Evolutionary conservation across 2,888 invertebrate genomes (phyloP).

Genomic region (Drepanosiphum platanoidis): DNA sequence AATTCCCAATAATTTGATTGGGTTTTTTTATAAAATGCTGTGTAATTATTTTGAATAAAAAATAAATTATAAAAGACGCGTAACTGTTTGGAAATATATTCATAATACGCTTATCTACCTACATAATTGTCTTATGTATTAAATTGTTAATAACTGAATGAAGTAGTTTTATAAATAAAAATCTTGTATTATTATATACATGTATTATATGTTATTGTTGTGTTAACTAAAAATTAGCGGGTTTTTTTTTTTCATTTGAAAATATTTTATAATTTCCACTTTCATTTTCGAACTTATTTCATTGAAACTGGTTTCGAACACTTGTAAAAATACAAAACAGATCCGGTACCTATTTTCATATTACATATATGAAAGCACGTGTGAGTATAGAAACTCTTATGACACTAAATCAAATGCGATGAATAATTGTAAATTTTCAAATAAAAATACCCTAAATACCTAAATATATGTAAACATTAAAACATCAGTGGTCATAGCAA

Average conservation of each 20-base stretch:
- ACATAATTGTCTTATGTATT: no score
- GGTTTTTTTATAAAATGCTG: no score
- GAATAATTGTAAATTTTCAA: not conserved
- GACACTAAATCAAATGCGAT: not conserved
- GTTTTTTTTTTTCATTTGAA: not conserved
- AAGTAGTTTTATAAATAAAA: not conserved
- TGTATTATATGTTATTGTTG: no score
- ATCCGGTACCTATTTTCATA: slow-evolving; percentile 6
- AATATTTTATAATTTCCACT: slow-evolving; percentile 3
- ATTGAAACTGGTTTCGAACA: slow-evolving; percentile 7
- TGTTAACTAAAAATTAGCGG: not conserved
- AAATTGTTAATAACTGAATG: no score
- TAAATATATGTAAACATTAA: not conserved
- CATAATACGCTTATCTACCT: no score
- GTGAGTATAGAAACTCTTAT: not conserved
- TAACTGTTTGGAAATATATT: no score
- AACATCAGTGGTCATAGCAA: not conserved
- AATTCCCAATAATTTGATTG: no score
- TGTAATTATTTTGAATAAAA: no score
- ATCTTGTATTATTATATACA: no score
- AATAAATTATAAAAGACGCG: no score
- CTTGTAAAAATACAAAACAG: not conserved
- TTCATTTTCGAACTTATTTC: not conserved
- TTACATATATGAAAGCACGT: not conserved
- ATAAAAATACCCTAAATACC: not conserved